Percentiles rank a stretch among this genome's conserved stretches.
These are phyloP conservation scores for Timema cristinae DNA, from an alignment of 2,888 invertebrate genomes.

Conservation along the genomic window DNA sequence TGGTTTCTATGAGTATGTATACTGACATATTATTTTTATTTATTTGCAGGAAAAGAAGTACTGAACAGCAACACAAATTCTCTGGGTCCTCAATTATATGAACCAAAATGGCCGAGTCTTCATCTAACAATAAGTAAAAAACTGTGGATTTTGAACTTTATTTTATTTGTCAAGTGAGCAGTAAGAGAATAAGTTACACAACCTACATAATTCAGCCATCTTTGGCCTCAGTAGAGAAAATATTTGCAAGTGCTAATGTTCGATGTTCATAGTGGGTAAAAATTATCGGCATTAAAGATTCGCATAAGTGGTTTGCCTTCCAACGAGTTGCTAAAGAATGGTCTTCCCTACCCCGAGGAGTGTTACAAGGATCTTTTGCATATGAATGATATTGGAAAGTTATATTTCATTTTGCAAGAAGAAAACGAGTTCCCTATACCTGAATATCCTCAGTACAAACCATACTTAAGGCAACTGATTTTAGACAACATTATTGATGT, in stretches of 20 bases:
- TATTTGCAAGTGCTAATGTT: neutral
- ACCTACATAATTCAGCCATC: neutral
- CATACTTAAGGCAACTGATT: constrained; percentile 4
- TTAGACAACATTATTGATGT: neutral
- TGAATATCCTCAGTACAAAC: constrained; percentile 1
- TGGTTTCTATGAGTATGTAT: neutral
- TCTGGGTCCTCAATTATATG: neutral
- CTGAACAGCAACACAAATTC: neutral
- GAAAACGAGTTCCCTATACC: neutral
- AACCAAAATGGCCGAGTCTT: neutral
- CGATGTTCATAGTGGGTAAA: neutral
- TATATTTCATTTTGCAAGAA: neutral
- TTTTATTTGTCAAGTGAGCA: constrained; percentile 5
- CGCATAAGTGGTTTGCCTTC: neutral
- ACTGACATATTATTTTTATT: constrained; percentile 1
- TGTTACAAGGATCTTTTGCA: constrained; percentile 3
- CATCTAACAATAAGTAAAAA: neutral
- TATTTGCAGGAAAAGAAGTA: neutral
- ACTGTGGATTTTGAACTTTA: neutral
- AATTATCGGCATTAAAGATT: constrained; percentile 7
- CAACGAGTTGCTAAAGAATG: neutral
- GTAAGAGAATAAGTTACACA: neutral
- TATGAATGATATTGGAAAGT: neutral
- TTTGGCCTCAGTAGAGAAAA: constrained; percentile 10
- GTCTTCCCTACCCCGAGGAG: neutral